Evolutionary conservation across 2,797 vertebrate species (phyloP).

Genomic region (Cossypha niveicapilla): DNA sequence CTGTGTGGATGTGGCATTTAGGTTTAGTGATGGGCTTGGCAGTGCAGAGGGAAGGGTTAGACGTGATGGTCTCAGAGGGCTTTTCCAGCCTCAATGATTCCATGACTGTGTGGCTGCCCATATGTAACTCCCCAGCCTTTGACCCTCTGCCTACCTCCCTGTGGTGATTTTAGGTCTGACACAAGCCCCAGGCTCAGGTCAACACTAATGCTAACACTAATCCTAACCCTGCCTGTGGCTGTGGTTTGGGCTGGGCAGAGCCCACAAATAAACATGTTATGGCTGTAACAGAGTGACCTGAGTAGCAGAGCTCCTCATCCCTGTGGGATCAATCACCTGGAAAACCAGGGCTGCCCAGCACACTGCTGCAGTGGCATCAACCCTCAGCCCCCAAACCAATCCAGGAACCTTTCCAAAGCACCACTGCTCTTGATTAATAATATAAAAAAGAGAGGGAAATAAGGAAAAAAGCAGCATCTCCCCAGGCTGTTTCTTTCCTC

Average conservation of each 20-base stretch:
- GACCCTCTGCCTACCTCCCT: background rate
- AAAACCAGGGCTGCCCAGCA: background rate
- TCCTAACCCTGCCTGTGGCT: background rate
- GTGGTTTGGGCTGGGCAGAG: background rate
- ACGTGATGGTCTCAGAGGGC: background rate
- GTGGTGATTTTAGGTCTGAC: background rate
- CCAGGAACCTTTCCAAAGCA: background rate
- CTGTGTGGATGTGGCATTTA: rapidly evolving
- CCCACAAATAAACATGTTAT: background rate
- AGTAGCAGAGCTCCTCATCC: background rate
- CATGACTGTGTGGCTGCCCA: background rate
- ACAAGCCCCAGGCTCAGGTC: background rate
- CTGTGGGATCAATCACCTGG: background rate
- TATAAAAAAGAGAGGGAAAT: background rate
- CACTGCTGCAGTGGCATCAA: background rate
- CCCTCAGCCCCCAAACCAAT: background rate
- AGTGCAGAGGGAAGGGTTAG: background rate
- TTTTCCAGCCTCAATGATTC: background rate
- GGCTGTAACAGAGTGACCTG: rapidly evolving
- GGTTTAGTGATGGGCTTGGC: background rate
- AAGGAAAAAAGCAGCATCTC: background rate
- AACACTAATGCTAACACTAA: background rate
- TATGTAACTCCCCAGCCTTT: rapidly evolving
- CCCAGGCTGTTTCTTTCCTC: background rate
- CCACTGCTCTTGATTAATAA: constrained; percentile 8